Evolutionary conservation across 2,113 vertebrate species (phyloP), one percentile per base, ranked within the genome.

Genomic region (Alces alces): DNA sequence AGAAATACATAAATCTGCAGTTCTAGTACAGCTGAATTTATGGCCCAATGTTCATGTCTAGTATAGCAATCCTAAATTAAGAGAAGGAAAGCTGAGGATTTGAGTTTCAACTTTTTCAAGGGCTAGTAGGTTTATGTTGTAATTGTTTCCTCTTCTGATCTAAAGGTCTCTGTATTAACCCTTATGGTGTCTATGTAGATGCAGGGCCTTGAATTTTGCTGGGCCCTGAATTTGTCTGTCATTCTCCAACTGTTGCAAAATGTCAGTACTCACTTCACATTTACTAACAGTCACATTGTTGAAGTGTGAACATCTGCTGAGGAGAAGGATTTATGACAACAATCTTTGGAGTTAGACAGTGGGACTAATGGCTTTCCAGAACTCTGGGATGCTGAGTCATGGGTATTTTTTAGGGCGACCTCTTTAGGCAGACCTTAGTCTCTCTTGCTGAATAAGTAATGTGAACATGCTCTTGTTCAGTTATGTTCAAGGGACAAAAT

Each of bases 61-160:
- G 47, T 61, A 82, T 13, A 93, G 21, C 7, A 90, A 76, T 27
- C 13, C 12, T 47, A 66, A 89, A 92, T 89, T 82, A 83, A 78
- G 47, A 96, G 39, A 70, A 79, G 36, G 28, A 91, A 91, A 78
- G 30, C n/a, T 83, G 19, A 95, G 4, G 10, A 47, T 79, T 88
- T 96, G 50, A 33, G 9, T 95, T 93, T 97, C 50, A 58, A 57
- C 14, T 89, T 60, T 92, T 89, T 95, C 16, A 86, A 78, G 52
- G 21, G 33, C 39, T 96, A 47, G 14, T 89, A 64, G 66, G 25
- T 83, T 95, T 86, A n/a, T 93, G n/a, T 23, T 54, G 23, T 15
- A 55, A 36, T 55, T 86, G 19, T 36, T 96, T 95, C 15, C 30
- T 79, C 15, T 89, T 95, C 17, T 86, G 55, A 50, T 86, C 43